A percentile compares a stretch with the other conserved stretches of the same genome.
phyloP scores from a whole-genome alignment of 2,888 invertebrate species.

The Drosophila emarginata region DNA sequence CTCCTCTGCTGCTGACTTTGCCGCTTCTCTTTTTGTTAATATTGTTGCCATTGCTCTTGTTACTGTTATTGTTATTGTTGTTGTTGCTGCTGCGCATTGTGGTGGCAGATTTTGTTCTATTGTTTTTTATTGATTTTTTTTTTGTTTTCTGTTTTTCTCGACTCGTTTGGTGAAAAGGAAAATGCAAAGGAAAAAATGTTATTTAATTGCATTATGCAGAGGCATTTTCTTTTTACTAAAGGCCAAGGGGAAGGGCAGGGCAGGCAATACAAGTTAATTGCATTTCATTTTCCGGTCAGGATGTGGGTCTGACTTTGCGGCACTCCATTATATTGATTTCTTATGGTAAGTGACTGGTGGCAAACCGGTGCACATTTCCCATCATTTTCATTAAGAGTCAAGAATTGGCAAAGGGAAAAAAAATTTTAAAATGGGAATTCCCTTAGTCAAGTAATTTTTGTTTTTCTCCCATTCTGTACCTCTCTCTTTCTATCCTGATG shows the following conservation, averaged over 20 bases:
- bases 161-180: constrained; percentile 12
- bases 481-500: not conserved
- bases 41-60: not conserved
- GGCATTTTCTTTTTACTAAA: constrained; percentile 46
- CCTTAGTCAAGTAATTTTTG: too few species aligned
- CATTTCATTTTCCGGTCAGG: constrained; percentile 18
- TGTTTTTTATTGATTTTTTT: constrained; percentile 60
- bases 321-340: constrained; percentile 4
- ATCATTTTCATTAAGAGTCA: not conserved
- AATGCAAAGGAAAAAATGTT: constrained; percentile 40
- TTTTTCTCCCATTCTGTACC: not conserved
- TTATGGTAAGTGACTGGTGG: not conserved
- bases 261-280: constrained; percentile 58
- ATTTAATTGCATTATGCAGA: constrained; percentile 74
- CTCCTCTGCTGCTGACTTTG: constrained; percentile 3
- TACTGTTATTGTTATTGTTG: constrained; percentile 13
- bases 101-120: constrained; percentile 35
- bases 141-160: constrained; percentile 38
- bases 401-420: not conserved
- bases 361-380: not conserved
- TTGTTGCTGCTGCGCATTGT: constrained; percentile 44
- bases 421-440: too few species aligned
- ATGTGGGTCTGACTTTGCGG: not conserved
- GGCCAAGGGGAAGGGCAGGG: not conserved
- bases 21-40: not conserved